Evolutionary conservation across 2,113 vertebrate species (phyloP).

Genomic region (Athene noctua): DNA sequence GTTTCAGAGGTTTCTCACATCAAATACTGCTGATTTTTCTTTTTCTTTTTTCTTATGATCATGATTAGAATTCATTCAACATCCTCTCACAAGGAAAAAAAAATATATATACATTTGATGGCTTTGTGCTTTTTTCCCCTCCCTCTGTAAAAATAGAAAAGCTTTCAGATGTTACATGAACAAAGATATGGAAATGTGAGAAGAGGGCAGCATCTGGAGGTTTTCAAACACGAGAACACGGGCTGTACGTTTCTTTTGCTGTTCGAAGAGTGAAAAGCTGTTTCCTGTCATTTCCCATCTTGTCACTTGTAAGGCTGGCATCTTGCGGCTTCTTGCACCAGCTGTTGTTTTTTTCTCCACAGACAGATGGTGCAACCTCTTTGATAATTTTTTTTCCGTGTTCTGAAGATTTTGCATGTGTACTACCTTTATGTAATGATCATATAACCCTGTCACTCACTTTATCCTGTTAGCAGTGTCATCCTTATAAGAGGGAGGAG

Average conservation of each 20-base stretch:
- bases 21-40: conserved; percentile 45
- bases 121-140: conserved; percentile 63
- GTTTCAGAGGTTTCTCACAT: conserved; percentile 58
- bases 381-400: conserved; percentile 56
- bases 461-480: conserved; percentile 49
- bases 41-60: not conserved
- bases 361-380: conserved; percentile 92
- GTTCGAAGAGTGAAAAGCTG: conserved; percentile 88
- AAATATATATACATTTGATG: conserved; percentile 45
- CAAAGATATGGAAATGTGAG: conserved; percentile 82
- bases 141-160: conserved; percentile 63
- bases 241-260: conserved; percentile 80
- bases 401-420: conserved; percentile 62
- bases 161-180: conserved; percentile 79
- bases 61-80: conserved; percentile 66
- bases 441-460: conserved; percentile 45
- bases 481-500: not conserved
- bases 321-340: conserved; percentile 88
- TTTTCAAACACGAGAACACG: conserved; percentile 80
- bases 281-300: conserved; percentile 97
- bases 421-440: conserved; percentile 66
- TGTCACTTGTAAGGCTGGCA: conserved; percentile 91
- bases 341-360: conserved; percentile 82
- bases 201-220: conserved; percentile 87
- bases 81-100: conserved; percentile 3